phyloP scores from a whole-genome alignment of 2,888 invertebrate species.

The Uloborus plumipes region DNA sequence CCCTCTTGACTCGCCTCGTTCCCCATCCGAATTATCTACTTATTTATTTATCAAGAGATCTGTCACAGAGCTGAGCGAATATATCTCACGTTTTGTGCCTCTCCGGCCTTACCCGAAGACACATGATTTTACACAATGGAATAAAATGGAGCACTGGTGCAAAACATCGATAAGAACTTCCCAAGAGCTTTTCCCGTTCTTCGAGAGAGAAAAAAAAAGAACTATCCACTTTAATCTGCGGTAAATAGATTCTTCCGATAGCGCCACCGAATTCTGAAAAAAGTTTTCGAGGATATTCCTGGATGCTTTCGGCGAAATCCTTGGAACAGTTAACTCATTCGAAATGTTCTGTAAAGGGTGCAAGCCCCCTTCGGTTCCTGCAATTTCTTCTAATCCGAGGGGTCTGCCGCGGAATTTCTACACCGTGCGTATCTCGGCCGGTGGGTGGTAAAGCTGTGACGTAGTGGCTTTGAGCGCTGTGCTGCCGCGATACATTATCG shows the following conservation, averaged over 20 bases:
- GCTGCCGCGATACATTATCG: conserved; percentile 51
- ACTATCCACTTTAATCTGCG: too few species aligned
- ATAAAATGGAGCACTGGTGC: too few species aligned
- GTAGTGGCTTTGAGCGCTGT: conserved; percentile 33
- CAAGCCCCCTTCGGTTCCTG: not conserved
- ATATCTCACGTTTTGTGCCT: conserved; percentile 29
- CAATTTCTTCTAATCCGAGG: not conserved
- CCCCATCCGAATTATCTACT: conserved; percentile 33
- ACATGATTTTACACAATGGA: too few species aligned
- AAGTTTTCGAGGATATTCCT: too few species aligned
- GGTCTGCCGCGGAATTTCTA: not conserved
- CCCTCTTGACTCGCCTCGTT: conserved; percentile 63
- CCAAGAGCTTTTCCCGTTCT: too few species aligned
- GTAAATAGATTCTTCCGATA: too few species aligned
- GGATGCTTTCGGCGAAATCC: too few species aligned
- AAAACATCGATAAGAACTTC: too few species aligned
- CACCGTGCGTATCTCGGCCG: conserved; percentile 1
- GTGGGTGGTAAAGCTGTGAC: conserved; percentile 48
- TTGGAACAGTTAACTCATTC: not conserved
- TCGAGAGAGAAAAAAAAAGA: too few species aligned
- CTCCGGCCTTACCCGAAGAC: conserved; percentile 25
- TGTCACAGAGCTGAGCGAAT: not conserved
- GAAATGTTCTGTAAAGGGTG: not conserved
- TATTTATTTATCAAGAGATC: too few species aligned
- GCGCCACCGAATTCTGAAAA: too few species aligned